These are phyloP conservation scores for Drosophila melanica DNA, from an alignment of 1,140 invertebrate species.

Conservation along the genomic window DNA sequence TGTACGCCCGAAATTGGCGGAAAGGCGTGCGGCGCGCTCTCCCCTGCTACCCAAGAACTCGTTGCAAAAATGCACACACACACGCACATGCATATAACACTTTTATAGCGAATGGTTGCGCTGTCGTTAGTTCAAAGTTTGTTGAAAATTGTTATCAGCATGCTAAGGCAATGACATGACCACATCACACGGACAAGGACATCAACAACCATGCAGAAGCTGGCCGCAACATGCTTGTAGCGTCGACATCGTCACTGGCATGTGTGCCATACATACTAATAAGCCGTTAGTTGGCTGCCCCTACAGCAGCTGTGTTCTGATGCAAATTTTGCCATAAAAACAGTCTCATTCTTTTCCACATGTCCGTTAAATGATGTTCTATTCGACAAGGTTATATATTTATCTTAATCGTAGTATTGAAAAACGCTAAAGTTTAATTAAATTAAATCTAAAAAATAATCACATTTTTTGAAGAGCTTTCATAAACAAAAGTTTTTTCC, in stretches of 20 bases:
- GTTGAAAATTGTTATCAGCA: constrained; percentile 78
- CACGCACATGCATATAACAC: constrained; percentile 20
- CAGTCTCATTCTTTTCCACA: constrained; percentile 4
- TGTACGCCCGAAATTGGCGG: constrained; percentile 25
- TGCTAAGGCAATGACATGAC: constrained; percentile 78
- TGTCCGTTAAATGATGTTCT: background rate
- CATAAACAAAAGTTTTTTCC: too few relatives aligned
- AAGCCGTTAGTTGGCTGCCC: constrained; percentile 61
- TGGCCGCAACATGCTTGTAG: constrained; percentile 60
- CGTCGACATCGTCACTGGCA: constrained; percentile 50
- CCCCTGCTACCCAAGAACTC: constrained; percentile 23
- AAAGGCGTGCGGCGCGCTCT: constrained; percentile 8
- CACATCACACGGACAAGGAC: constrained; percentile 68
- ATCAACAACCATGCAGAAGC: constrained; percentile 40
- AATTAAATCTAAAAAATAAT: too few relatives aligned
- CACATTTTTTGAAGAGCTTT: too few relatives aligned
- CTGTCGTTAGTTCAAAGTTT: constrained; percentile 81
- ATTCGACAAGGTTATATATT: too few relatives aligned
- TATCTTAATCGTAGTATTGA: too few relatives aligned
- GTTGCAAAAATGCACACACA: constrained; percentile 17
- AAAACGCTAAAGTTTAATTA: too few relatives aligned
- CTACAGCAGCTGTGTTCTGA: constrained; percentile 44
- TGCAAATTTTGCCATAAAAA: constrained; percentile 21
- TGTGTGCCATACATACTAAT: constrained; percentile 71
- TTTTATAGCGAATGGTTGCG: constrained; percentile 31